Percentiles rank a stretch among this genome's conserved stretches.
These are phyloP conservation scores for Meliscaeva auricollis DNA, from an alignment of 2,888 invertebrate genomes.

Conservation along the genomic window DNA sequence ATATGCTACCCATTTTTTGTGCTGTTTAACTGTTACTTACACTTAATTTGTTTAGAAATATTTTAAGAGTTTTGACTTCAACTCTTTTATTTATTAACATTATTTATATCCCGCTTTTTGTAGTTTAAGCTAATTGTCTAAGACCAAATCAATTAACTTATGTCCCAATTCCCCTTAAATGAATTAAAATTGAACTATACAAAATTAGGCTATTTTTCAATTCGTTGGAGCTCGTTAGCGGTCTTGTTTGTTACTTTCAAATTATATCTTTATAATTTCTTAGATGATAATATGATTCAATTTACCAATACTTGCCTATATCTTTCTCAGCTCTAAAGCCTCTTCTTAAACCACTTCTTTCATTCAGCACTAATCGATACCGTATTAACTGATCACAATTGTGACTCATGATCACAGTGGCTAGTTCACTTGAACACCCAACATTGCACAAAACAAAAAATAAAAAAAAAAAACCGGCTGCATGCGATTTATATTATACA, in stretches of 20 bases:
- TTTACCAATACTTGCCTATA: background rate
- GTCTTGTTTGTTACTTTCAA: background rate
- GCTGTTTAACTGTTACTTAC: too few species aligned
- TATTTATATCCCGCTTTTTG: background rate
- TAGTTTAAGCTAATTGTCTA: background rate
- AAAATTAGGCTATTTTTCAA: background rate
- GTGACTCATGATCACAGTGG: slow-evolving; percentile 68
- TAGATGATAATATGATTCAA: slow-evolving; percentile 12
- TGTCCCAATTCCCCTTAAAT: too few species aligned
- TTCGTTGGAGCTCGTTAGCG: background rate
- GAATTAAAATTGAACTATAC: background rate
- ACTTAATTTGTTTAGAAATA: too few species aligned
- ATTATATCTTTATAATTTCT: slow-evolving; percentile 6
- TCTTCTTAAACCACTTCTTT: slow-evolving; percentile 10
- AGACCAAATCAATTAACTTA: background rate
- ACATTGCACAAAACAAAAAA: slow-evolving; percentile 46
- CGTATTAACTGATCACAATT: slow-evolving; percentile 64
- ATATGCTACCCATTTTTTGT: too few species aligned
- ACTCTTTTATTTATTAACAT: background rate
- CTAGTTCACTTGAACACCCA: slow-evolving; percentile 63
- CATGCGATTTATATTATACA: background rate
- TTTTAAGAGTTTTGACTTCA: background rate
- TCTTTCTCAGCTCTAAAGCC: background rate
- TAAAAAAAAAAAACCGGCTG: slow-evolving; percentile 38
- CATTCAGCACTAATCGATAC: slow-evolving; percentile 53